Evolutionary conservation across 30 jellyfish, hydroid and myxozoan genomes (phyloP).

Genomic region (Cassiopea andromeda): DNA sequence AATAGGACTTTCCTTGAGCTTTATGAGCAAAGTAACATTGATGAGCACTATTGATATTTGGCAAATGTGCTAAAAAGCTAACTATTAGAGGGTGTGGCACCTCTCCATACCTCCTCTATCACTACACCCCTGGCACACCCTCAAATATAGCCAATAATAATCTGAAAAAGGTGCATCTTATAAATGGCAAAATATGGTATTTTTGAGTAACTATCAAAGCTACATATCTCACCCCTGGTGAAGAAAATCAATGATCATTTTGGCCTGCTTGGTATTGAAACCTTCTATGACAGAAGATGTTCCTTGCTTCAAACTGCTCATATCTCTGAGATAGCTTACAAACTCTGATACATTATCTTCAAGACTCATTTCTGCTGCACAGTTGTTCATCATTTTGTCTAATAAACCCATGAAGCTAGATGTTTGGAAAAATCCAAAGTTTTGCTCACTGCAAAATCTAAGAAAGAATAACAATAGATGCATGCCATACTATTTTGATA

Average conservation of each 20-base stretch:
- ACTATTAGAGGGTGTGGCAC: too few species aligned
- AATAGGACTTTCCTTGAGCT: too few species aligned
- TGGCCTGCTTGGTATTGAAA: constrained; percentile 36
- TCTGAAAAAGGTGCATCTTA: too few species aligned
- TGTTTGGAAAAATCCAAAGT: constrained; percentile 42
- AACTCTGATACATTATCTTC: constrained; percentile 12
- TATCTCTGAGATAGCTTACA: constrained; percentile 29
- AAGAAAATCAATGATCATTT: constrained; percentile 32
- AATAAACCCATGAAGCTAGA: constrained; percentile 54
- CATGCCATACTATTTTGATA: too few species aligned
- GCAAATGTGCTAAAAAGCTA: too few species aligned
- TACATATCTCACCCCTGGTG: constrained; percentile 46
- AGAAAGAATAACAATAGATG: not conserved
- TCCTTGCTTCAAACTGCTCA: not conserved
- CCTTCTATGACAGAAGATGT: constrained; percentile 39
- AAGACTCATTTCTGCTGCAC: constrained; percentile 12
- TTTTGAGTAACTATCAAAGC: not conserved
- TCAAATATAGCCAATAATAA: too few species aligned
- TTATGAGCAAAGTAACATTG: too few species aligned
- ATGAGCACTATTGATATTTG: too few species aligned
- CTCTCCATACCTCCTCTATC: too few species aligned
- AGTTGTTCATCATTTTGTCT: constrained; percentile 12
- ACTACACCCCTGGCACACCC: too few species aligned
- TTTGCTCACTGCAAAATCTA: constrained; percentile 52
- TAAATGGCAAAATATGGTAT: too few species aligned